These are phyloP conservation scores for Synergus laeviventris DNA, from an alignment of 2,888 invertebrate species.

Conservation along the genomic window DNA sequence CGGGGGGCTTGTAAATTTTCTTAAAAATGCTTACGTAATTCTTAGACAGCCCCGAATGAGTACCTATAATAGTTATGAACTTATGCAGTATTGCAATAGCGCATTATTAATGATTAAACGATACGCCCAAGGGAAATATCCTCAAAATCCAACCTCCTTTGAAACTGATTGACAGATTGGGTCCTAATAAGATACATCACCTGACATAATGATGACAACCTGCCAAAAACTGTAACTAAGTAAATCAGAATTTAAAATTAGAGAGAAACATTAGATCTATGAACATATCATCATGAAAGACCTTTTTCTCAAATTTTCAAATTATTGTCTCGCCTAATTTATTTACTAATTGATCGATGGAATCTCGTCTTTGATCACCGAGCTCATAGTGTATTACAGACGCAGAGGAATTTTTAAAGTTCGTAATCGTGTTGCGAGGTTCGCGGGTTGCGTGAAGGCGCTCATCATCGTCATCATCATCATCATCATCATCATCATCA, in stretches of 20 bases:
- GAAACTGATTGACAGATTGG: slow-evolving; percentile 3
- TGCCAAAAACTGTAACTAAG: slow-evolving; percentile 17
- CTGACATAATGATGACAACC: slow-evolving; percentile 18
- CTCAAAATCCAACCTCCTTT: neutral
- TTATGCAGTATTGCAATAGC: neutral
- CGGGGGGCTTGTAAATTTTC: no score
- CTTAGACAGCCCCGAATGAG: no score
- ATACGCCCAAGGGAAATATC: neutral
- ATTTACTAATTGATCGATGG: slow-evolving; percentile 35
- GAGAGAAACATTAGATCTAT: slow-evolving; percentile 8
- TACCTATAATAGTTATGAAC: neutral
- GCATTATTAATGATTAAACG: neutral
- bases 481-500: slow-evolving; percentile 60
- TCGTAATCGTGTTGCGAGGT: slow-evolving; percentile 43
- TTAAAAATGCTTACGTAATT: no score
- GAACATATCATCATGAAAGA: neutral
- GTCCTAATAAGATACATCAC: slow-evolving; percentile 1
- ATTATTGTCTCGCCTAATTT: slow-evolving; percentile 22
- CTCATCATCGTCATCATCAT: slow-evolving; percentile 59
- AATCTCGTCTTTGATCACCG: slow-evolving; percentile 13
- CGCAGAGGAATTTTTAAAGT: slow-evolving; percentile 41
- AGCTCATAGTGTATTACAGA: slow-evolving; percentile 20
- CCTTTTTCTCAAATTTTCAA: neutral
- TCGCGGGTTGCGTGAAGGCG: slow-evolving; percentile 44
- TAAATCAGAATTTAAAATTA: neutral